A percentile compares a stretch with the other conserved stretches of the same genome.
Evolutionary conservation across 2,888 invertebrate genomes (phyloP).

Genomic region (Scrobipalpa atriplicella): DNA sequence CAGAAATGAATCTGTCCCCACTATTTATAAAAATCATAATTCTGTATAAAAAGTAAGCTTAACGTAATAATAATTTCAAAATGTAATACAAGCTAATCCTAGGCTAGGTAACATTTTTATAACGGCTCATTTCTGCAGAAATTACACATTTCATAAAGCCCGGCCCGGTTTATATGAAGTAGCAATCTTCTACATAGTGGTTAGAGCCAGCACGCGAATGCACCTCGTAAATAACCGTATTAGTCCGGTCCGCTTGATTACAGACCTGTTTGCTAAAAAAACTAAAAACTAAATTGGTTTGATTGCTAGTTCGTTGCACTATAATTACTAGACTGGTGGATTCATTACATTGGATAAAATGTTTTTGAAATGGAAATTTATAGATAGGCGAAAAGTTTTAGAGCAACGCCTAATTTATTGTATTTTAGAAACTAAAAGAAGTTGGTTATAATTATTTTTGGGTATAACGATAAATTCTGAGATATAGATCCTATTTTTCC

Average conservation of each 20-base stretch:
- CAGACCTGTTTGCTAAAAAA: slow-evolving; percentile 11
- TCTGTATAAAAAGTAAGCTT: no score
- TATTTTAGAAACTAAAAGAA: no score
- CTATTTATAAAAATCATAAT: no score
- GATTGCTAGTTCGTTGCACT: slow-evolving; percentile 1
- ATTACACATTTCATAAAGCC: slow-evolving; percentile 17
- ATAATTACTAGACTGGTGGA: neutral
- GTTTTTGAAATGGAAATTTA: neutral
- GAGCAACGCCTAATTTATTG: no score
- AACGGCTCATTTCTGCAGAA: slow-evolving; percentile 2
- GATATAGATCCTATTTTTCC: no score
- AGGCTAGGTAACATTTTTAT: neutral
- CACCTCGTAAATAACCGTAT: slow-evolving; percentile 16
- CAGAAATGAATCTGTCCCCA: no score
- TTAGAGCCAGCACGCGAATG: slow-evolving; percentile 8
- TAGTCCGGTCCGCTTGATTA: slow-evolving; percentile 9
- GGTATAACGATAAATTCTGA: no score
- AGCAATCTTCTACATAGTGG: slow-evolving; percentile 18
- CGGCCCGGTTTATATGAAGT: neutral
- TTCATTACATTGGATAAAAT: neutral
- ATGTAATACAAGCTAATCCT: neutral
- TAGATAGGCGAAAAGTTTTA: no score
- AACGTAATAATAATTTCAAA: no score
- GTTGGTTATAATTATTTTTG: no score
- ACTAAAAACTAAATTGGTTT: slow-evolving; percentile 1